phyloP scores from a whole-genome alignment of 1,140 invertebrate species.

The Calephelis nemesis region DNA sequence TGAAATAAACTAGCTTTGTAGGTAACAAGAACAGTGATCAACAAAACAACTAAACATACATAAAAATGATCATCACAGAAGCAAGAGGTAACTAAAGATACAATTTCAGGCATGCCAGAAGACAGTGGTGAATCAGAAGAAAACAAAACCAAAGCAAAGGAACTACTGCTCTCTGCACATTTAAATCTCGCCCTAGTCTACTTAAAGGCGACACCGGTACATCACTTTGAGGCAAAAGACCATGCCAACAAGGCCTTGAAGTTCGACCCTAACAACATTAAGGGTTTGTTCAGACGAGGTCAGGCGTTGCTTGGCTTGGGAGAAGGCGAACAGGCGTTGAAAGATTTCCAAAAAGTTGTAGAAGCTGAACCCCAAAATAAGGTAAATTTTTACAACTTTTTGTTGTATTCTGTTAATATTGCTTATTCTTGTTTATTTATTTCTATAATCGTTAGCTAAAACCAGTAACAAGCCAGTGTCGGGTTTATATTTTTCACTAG shows the following conservation, averaged over 20 bases:
- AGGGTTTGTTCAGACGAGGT: slow-evolving; percentile 94
- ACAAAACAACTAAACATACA: too few relatives aligned
- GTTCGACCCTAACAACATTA: slow-evolving; percentile 89
- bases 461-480: too few relatives aligned
- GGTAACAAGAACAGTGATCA: too few relatives aligned
- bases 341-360: slow-evolving; percentile 88
- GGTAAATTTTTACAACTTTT: slow-evolving; percentile 37
- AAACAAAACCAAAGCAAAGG: slow-evolving; percentile 77
- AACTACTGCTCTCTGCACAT: slow-evolving; percentile 85
- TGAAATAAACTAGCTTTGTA: too few relatives aligned
- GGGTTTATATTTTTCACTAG: too few relatives aligned
- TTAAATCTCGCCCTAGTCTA: slow-evolving; percentile 93
- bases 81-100: background rate
- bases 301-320: slow-evolving; percentile 88
- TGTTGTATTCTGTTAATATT: too few relatives aligned
- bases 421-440: too few relatives aligned
- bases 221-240: slow-evolving; percentile 86
- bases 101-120: slow-evolving; percentile 34
- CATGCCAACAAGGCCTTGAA: slow-evolving; percentile 85
- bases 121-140: slow-evolving; percentile 52
- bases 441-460: too few relatives aligned
- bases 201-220: slow-evolving; percentile 85
- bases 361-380: slow-evolving; percentile 83
- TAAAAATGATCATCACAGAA: background rate
- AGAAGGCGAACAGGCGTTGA: slow-evolving; percentile 88